Evolutionary conservation across 1,140 invertebrate genomes (phyloP).

Genomic region (Hyles vespertilio): DNA sequence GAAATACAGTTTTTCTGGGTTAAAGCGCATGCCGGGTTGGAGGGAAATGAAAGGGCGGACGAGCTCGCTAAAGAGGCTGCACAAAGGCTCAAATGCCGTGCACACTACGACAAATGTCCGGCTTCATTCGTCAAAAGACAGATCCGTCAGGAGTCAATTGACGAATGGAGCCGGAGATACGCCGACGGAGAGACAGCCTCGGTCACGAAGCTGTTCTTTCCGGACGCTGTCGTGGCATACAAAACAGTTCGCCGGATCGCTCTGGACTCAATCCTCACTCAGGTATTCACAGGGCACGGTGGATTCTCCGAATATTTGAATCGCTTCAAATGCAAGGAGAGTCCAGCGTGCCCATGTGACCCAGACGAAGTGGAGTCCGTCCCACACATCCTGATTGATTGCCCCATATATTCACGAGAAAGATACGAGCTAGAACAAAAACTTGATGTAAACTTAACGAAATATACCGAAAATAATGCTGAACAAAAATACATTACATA

Average conservation of each 20-base stretch:
- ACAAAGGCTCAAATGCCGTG: background rate
- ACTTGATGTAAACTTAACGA: too few relatives aligned
- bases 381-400: background rate
- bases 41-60: background rate
- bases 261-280: background rate
- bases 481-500: too few relatives aligned
- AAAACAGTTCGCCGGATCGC: background rate
- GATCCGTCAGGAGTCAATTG: background rate
- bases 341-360: background rate
- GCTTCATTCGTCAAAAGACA: background rate
- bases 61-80: background rate
- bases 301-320: background rate
- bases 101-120: background rate
- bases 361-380: background rate
- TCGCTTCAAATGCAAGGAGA: background rate
- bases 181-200: background rate
- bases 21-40: background rate
- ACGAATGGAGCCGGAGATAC: background rate
- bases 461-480: too few relatives aligned
- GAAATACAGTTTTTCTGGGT: background rate
- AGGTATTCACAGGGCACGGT: background rate
- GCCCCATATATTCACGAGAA: background rate
- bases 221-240: background rate
- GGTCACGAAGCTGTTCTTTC: background rate
- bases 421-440: too few relatives aligned